Conservation (phyloP, 2,113 vertebrate genomes). For the Mirounga angustirostris region DNA sequence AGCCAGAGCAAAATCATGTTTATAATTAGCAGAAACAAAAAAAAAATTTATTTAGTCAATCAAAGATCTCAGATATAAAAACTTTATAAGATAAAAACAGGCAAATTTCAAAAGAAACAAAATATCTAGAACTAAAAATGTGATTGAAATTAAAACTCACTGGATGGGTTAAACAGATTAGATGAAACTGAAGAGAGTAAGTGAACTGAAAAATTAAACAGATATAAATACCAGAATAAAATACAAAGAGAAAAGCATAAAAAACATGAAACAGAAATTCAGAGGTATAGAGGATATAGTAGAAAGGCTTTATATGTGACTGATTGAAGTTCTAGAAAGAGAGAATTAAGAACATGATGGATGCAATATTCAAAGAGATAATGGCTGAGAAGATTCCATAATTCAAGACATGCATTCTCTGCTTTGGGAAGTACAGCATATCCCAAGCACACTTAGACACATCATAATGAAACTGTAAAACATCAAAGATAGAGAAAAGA, state of each 20-base stretch:
- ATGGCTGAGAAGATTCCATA: neutral
- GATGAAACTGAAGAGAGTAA: neutral
- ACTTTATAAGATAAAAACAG: slow-evolving; percentile 36
- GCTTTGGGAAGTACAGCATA: neutral
- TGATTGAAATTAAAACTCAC: neutral
- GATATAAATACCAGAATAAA: neutral
- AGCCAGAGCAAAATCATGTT: neutral
- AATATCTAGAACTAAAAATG: slow-evolving; percentile 35
- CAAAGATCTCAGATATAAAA: neutral
- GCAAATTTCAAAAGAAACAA: slow-evolving; percentile 19
- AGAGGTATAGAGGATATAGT: neutral
- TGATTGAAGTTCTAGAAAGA: slow-evolving; percentile 24
- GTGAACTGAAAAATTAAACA: neutral
- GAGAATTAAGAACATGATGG: neutral
- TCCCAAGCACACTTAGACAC: neutral
- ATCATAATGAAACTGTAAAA: neutral
- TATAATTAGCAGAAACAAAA: slow-evolving; percentile 18
- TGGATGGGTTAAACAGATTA: neutral
- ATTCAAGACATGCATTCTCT: neutral
- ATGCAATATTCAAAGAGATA: slow-evolving; percentile 26
- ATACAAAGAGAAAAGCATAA: neutral
- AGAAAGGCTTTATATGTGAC: neutral
- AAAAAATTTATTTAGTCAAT: neutral
- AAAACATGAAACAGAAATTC: slow-evolving; percentile 5
- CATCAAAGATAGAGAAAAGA: neutral